phyloP scores from a whole-genome alignment of 2,888 invertebrate genomes.

The Meandrusa payeni region DNA sequence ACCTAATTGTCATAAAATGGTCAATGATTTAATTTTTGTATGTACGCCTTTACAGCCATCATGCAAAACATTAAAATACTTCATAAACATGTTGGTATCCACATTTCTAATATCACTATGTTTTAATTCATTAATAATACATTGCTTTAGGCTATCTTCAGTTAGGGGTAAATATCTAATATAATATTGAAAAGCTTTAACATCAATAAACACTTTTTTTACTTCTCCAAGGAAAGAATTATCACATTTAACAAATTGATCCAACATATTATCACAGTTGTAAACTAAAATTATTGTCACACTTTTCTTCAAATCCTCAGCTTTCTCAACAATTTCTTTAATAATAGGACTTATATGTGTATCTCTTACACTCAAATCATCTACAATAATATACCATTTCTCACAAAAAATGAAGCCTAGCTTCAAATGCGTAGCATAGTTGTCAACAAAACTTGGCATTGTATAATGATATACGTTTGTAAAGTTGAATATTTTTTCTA shows the following conservation, averaged over 20 bases:
- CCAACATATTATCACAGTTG: conserved; percentile 50
- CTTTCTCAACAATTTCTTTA: conserved; percentile 48
- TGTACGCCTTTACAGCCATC: conserved; percentile 75
- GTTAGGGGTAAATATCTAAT: conserved; percentile 55
- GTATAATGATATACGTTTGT: conserved; percentile 68
- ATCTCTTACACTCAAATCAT: conserved; percentile 53
- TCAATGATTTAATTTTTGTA: conserved; percentile 61
- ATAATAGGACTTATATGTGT: conserved; percentile 42
- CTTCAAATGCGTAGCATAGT: conserved; percentile 53
- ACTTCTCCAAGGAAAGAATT: conserved; percentile 40
- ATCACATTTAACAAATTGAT: conserved; percentile 47
- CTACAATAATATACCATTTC: conserved; percentile 54
- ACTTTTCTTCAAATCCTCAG: conserved; percentile 47
- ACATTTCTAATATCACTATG: conserved; percentile 32
- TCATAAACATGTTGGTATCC: conserved; percentile 45
- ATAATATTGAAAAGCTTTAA: conserved; percentile 45
- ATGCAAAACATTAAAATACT: conserved; percentile 58
- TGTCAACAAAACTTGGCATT: conserved; percentile 58
- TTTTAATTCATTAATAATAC: conserved; percentile 55
- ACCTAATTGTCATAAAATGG: conserved; percentile 30
- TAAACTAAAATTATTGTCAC: conserved; percentile 60
- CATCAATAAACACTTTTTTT: conserved; percentile 38
- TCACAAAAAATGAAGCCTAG: conserved; percentile 58
- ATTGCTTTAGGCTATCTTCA: conserved; percentile 49
- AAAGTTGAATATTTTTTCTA: conserved; percentile 45